Percentiles rank a stretch among this genome's conserved stretches.
Conservation (phyloP, 2,797 vertebrate species). For the Syndactyla subalaris region DNA sequence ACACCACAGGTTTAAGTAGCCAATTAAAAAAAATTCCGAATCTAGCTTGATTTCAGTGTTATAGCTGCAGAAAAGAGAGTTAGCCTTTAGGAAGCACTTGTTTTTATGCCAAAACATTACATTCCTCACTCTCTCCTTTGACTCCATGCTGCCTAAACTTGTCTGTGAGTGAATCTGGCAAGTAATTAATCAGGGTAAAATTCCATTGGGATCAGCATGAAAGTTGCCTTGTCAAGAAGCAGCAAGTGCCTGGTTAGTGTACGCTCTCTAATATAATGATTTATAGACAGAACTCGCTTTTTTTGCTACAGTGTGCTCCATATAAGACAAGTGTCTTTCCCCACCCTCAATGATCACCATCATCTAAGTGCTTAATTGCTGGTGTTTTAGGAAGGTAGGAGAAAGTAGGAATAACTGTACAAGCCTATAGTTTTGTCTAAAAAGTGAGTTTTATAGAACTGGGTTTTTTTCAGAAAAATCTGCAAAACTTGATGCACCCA, state of each 20-base stretch:
- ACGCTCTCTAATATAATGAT: neutral
- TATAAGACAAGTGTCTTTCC: neutral
- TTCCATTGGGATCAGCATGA: neutral
- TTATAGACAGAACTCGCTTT: neutral
- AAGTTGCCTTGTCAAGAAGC: neutral
- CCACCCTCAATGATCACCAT: fast-evolving
- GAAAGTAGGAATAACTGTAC: neutral
- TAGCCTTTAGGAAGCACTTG: constrained; percentile 25
- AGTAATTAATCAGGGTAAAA: constrained; percentile 25
- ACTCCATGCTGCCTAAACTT: constrained; percentile 31
- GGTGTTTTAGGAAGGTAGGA: neutral
- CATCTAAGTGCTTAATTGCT: neutral
- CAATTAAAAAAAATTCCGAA: neutral
- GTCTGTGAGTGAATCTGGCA: constrained; percentile 25
- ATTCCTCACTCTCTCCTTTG: constrained; percentile 14
- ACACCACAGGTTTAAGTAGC: neutral
- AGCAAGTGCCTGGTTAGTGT: neutral
- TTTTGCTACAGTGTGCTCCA: neutral
- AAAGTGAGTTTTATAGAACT: neutral
- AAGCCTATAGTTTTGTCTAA: neutral
- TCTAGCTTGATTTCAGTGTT: neutral
- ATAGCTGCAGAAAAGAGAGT: neutral
- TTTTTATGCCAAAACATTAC: neutral
- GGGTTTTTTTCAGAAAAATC: neutral
- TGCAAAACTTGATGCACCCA: neutral